Evolutionary conservation across 1,140 invertebrate genomes (phyloP), one percentile per base, ranked within the genome.

Genomic region (Drosophila baimaii): DNA sequence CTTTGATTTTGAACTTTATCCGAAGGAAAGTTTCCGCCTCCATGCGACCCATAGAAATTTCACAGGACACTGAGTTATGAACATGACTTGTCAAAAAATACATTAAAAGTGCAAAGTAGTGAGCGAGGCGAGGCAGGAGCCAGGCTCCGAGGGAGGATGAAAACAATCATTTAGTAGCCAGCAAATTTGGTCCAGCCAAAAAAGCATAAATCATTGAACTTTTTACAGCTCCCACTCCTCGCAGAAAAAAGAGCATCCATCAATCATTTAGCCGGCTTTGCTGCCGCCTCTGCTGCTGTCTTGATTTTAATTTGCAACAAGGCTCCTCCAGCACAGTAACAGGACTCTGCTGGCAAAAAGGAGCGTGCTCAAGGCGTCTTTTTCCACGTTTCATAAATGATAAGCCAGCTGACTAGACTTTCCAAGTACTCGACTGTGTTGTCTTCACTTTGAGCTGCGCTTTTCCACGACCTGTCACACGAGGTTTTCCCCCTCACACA

Each of bases 131-230:
- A 55, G 29, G 49, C 27, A 31, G 52, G 6, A 61, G 65, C 46
- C 44, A 55, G 29, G 49, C 27, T 51, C 47, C 44, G 39, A 3
- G 8, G 63, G 37, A 46, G 52, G 57, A 79, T 49, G 63, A 84
- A 90, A 90, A 84, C 81, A 89, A 90, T 89, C 81, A 89, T 89
- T 90, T 89, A 90, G 84, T 77, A 70, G 68, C 55, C 76, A 81
- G 54, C 69, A 79, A 78, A 81, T 64, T 77, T 73, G 61, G 69
- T 59, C 70, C 58, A 76, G 70, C 58, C 58, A 70, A 81, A 54
- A 84, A 83, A 90, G 73, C 84, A 89, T 89, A 89, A 89, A 89
- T 90, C 84, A 89, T 84, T 89, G 85, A 90, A 90, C 74, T 83
- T 89, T 64, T 73, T 31, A 46, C 62, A 58, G 54, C 66, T 61